Evolutionary conservation across 2,888 invertebrate species (phyloP), one percentile per base, ranked within the genome.

Genomic region (Andrena bucephala): DNA sequence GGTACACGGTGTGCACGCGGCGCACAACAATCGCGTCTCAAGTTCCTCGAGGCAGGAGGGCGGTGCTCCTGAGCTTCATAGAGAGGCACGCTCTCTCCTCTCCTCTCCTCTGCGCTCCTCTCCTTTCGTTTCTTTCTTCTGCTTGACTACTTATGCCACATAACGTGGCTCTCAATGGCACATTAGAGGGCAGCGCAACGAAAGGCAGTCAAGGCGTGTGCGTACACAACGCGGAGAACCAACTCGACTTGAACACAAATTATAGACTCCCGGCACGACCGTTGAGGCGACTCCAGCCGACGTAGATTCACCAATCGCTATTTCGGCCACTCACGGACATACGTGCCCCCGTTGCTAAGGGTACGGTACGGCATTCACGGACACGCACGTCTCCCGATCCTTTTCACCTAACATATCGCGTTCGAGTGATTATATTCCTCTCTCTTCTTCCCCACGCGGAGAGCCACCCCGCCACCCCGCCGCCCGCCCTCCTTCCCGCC

Each of bases 11-110:
- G 92, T 89, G 91, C 93, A 93, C 92, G 92, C 92, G 92, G 93
- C 90, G 85, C 81, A 91, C 89, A 93, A 93, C 93, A 94, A 94
- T 94, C 92, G 92, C 91, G 94, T 94, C 94, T 94, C 94, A 91
- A 94, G 94, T 94, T 94, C 92, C 93, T 90, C 92, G 83, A 91
- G 91, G 92, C 92, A 90, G 93, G 93, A 91, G 93, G 92, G 90
- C 90, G 89, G 90, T 89, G 87, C 89, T 89, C 89, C 81, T 81
- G 85, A 81, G 77, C 77, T 76, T 87, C 88, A 77, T 73, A 76
- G 63, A 74, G 77, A 68, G 67, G 67, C 72, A 65, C 78, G 36
- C 76, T 48, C 57, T 60, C 71, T 74, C 72, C 81, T 67, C 31
- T 67, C 69, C 60, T 60, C 60, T 70, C 77, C 80, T 54, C 81